phyloP scores from a whole-genome alignment of 2,888 invertebrate genomes.

The Lissonota sp. region DNA sequence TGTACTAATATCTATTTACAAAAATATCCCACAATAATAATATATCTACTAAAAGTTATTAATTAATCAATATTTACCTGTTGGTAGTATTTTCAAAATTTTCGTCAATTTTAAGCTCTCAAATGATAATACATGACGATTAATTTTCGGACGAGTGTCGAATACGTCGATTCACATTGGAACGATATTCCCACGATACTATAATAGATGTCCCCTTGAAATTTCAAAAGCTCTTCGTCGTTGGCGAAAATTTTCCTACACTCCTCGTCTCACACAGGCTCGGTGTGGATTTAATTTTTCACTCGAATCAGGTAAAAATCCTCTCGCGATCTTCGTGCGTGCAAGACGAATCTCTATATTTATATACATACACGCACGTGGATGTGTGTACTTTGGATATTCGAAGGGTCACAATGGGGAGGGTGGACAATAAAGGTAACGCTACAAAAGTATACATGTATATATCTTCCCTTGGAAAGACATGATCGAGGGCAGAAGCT shows the following conservation, averaged over 20 bases:
- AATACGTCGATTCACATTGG: constrained; percentile 19
- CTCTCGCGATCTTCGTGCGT: constrained; percentile 49
- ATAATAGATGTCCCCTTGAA: constrained; percentile 18
- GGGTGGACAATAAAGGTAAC: constrained; percentile 67
- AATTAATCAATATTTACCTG: too few relatives aligned
- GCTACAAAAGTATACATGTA: constrained; percentile 63
- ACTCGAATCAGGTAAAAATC: constrained; percentile 71
- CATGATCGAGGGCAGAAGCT: constrained; percentile 59
- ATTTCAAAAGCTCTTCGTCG: constrained; percentile 12
- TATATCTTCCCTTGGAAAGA: constrained; percentile 66
- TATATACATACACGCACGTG: neutral
- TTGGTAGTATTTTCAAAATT: neutral
- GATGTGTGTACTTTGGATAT: constrained; percentile 35
- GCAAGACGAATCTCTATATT: constrained; percentile 18
- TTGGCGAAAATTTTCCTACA: constrained; percentile 57
- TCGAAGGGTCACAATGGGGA: constrained; percentile 65
- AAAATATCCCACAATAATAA: too few relatives aligned
- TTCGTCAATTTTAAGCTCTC: neutral
- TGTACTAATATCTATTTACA: too few relatives aligned
- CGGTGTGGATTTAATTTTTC: constrained; percentile 70
- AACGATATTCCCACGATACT: constrained; percentile 60
- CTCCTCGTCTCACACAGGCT: constrained; percentile 43
- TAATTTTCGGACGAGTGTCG: too few relatives aligned
- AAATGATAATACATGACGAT: too few relatives aligned
- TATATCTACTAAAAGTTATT: too few relatives aligned